A percentile compares a stretch with the other conserved stretches of the same genome.
Evolutionary conservation across 2,888 invertebrate genomes (phyloP).

Genomic region (Heteromyza rotundicornis): DNA sequence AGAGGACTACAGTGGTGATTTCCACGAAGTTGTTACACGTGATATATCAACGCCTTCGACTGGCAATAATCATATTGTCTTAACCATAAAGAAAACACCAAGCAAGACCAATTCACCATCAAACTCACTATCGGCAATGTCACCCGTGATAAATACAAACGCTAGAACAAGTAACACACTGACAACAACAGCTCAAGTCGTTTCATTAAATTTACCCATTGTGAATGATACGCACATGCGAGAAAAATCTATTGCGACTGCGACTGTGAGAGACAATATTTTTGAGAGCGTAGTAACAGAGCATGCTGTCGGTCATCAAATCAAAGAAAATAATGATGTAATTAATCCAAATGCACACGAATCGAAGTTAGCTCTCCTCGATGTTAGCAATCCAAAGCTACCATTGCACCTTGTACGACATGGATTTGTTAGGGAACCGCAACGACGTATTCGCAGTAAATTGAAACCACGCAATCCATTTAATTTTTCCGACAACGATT

Average conservation of each 20-base stretch:
- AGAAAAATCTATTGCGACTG: no score
- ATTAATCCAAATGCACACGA: no score
- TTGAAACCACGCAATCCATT: background rate
- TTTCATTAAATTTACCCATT: no score
- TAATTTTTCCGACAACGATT: background rate
- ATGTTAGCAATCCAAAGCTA: no score
- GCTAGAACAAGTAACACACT: slow-evolving; percentile 1
- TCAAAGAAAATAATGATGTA: no score
- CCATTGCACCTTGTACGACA: no score
- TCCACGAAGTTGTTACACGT: slow-evolving; percentile 48
- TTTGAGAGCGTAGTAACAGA: no score
- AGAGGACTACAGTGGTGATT: slow-evolving; percentile 32
- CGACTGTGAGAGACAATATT: no score
- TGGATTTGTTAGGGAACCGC: background rate
- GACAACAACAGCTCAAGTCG: background rate
- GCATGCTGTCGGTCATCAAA: no score
- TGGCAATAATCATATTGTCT: slow-evolving; percentile 52
- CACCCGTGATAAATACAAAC: slow-evolving; percentile 26
- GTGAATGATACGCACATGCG: no score
- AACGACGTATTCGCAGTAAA: background rate
- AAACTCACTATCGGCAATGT: slow-evolving; percentile 37
- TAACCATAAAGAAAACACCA: slow-evolving; percentile 59
- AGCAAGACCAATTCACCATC: slow-evolving; percentile 50
- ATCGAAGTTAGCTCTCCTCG: no score
- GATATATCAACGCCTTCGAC: slow-evolving; percentile 44